These are phyloP conservation scores for Menura novaehollandiae DNA, from an alignment of 2,113 vertebrate genomes.

Conservation along the genomic window DNA sequence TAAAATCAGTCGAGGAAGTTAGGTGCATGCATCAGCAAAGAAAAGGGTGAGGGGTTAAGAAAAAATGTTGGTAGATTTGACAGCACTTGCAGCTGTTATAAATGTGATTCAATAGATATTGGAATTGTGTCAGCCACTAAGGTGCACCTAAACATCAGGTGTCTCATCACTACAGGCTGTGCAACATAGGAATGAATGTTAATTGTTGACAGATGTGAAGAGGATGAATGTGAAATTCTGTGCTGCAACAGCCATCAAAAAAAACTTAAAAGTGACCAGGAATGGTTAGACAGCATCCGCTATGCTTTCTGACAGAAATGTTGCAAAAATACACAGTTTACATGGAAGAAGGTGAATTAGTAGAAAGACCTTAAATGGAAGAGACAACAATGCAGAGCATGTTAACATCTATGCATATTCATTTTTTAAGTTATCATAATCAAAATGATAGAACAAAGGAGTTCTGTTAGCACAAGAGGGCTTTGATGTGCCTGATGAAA, in stretches of 20 bases:
- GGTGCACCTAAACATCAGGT: background rate
- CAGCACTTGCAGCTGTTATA: background rate
- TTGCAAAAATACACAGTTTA: background rate
- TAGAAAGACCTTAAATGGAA: background rate
- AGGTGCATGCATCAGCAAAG: background rate
- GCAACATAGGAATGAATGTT: background rate
- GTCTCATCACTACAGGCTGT: background rate
- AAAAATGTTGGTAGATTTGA: background rate
- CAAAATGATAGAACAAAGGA: background rate
- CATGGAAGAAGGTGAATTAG: background rate
- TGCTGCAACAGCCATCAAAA: background rate
- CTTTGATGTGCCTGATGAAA: background rate
- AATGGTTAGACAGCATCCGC: background rate
- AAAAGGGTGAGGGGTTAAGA: background rate
- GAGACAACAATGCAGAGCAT: background rate
- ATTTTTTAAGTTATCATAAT: background rate
- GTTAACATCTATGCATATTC: background rate
- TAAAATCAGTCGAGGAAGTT: background rate
- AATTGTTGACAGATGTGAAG: background rate
- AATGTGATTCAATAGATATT: background rate
- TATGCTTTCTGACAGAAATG: background rate
- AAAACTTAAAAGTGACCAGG: background rate
- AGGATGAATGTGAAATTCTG: background rate
- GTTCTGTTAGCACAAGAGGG: background rate
- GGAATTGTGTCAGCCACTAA: background rate